Evolutionary conservation across 2,888 invertebrate genomes (phyloP), one percentile per base, ranked within the genome.

Genomic region (Gymnoscelis rufifasciata): DNA sequence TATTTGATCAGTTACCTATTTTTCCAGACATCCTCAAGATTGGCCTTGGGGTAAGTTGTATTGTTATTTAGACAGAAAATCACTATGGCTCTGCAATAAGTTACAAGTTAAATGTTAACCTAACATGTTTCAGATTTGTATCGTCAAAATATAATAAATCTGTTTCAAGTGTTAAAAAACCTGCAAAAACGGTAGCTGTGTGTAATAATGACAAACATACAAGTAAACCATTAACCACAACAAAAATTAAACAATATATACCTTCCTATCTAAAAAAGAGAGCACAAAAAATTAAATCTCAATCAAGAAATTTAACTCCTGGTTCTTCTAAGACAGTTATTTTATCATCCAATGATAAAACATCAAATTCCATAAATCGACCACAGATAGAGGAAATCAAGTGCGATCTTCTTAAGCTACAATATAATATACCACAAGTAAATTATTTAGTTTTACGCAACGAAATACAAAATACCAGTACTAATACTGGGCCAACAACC

Each of bases 371-470:
- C 7, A 39, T 61, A 13, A 31, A 52, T 7, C 56, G 56, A 50
- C 51, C 60, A 0, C 68, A 67, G 58, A 62, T 59, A 4, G 59
- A 66, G 44, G 64, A 67, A 19, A 60, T 74, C 2, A 67, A 65
- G 52, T 63, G 60, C 12, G 70, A 72, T 53, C 64, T 78, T 33
- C 48, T 77, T 2, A 66, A 71, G 53, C 66, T 74, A 47, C 58
- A 60, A 38, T 55, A 60, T 33, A 57, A 68, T 24, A 47, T 68
- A 11, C 52, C 52, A 3, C 49, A 61, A 38, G 67, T 66, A 38
- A 71, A 58, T 23, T 81, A 74, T 50, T 24, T 74, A 10, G 74
- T 87, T 23, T 78, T 71, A 56, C 68, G 77, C 13, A 74, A 73
- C 49, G 71, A 73, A 31, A 55, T 66, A 41, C 68, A 78, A 43